Evolutionary conservation across 2,797 vertebrate genomes (phyloP).

Genomic region (Furcifer pardalis): DNA sequence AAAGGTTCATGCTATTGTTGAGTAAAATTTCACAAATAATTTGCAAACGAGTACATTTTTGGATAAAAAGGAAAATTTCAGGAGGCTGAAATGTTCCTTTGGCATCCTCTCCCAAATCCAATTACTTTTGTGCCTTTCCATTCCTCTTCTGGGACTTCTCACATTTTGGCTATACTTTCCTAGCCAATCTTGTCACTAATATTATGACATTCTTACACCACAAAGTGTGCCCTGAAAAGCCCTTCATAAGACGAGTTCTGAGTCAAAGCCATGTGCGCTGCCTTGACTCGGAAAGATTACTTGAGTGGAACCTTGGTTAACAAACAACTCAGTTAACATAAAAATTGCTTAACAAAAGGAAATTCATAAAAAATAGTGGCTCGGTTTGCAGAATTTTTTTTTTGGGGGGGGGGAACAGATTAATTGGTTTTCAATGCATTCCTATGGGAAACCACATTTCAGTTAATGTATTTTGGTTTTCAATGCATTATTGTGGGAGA

Average conservation of each 20-base stretch:
- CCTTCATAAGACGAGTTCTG: neutral
- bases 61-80: neutral
- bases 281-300: too few species aligned
- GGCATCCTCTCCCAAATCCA: neutral
- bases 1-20: neutral
- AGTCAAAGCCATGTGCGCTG: neutral
- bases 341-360: too few species aligned
- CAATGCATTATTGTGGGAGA: too few species aligned
- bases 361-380: too few species aligned
- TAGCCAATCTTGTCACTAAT: neutral
- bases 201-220: neutral
- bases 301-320: too few species aligned
- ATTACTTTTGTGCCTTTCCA: neutral
- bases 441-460: too few species aligned
- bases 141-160: neutral
- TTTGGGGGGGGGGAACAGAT: too few species aligned
- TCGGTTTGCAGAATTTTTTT: too few species aligned
- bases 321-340: too few species aligned
- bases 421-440: too few species aligned
- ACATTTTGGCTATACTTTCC: neutral
- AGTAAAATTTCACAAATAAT: neutral
- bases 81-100: neutral
- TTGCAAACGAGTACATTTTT: neutral
- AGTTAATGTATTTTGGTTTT: too few species aligned
- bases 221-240: neutral